Conservation (phyloP, 1,140 invertebrate species). For the Ptiloglossa arizonensis region DNA sequence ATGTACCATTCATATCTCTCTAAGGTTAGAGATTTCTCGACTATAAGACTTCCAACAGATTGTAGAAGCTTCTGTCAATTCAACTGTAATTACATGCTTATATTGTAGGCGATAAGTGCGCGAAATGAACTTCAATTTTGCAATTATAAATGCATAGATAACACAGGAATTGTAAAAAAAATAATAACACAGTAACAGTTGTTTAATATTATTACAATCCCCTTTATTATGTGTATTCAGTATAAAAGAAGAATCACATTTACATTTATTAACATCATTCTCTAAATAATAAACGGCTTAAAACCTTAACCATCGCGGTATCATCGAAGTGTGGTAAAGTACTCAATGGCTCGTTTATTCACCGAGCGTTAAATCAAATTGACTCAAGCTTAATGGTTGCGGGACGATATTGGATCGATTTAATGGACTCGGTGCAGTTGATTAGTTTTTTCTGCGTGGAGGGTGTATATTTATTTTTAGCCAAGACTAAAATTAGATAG, state of each 20-base stretch:
- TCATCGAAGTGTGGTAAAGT: conserved; percentile 13
- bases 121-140: conserved; percentile 24
- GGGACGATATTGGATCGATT: conserved; percentile 61
- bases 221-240: neutral
- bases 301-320: neutral
- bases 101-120: neutral
- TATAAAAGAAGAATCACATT: neutral
- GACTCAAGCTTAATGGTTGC: conserved; percentile 46
- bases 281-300: neutral
- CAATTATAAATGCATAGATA: conserved; percentile 41
- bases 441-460: conserved; percentile 53
- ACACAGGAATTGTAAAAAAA: conserved; percentile 28
- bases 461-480: conserved; percentile 60
- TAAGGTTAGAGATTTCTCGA: conserved; percentile 6
- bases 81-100: conserved; percentile 10
- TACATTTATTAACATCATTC: neutral
- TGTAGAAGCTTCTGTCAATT: neutral
- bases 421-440: conserved; percentile 59
- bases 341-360: conserved; percentile 1
- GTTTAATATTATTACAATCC: conserved; percentile 31
- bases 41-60: conserved; percentile 17
- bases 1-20: conserved; percentile 10
- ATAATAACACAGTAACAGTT: conserved; percentile 20
- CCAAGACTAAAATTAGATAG: conserved; percentile 15
- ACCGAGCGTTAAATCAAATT: conserved; percentile 49